A percentile compares a stretch with the other conserved stretches of the same genome.
Evolutionary conservation across 2,888 invertebrate genomes (phyloP).

Genomic region (Priocnemis perturbator): DNA sequence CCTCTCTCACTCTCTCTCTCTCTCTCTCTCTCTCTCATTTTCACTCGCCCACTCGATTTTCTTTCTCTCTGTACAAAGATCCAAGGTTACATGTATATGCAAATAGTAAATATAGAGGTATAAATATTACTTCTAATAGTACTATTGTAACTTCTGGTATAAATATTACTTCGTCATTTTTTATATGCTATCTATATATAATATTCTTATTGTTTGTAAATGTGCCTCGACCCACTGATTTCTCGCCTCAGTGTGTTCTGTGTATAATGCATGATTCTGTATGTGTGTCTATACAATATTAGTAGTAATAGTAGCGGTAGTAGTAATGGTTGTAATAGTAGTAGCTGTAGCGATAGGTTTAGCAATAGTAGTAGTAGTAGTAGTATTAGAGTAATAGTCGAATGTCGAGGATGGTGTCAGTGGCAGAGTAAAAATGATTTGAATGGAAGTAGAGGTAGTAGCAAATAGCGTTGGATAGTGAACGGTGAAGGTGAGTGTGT

Average conservation of each 20-base stretch:
- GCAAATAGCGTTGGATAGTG: too few relatives aligned
- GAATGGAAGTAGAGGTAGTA: too few relatives aligned
- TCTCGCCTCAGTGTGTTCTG: slow-evolving; percentile 16
- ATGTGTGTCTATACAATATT: slow-evolving; percentile 26
- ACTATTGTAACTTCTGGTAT: slow-evolving; percentile 55
- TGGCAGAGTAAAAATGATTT: too few relatives aligned
- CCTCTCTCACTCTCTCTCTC: slow-evolving; percentile 5
- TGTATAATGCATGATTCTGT: slow-evolving; percentile 2
- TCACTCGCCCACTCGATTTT: slow-evolving; percentile 19
- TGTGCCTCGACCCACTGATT: slow-evolving; percentile 36
- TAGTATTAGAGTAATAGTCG: too few relatives aligned
- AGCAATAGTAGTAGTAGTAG: too few relatives aligned
- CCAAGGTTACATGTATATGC: slow-evolving; percentile 24
- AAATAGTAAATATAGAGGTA: slow-evolving; percentile 55
- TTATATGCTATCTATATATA: slow-evolving; percentile 44
- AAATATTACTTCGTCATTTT: slow-evolving; percentile 53
- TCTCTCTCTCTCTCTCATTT: slow-evolving; percentile 7
- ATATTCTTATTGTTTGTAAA: slow-evolving; percentile 31
- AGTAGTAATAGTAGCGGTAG: slow-evolving; percentile 19
- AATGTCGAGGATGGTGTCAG: too few relatives aligned
- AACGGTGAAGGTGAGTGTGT: too few relatives aligned
- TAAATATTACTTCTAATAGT: slow-evolving; percentile 59
- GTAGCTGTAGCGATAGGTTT: too few relatives aligned
- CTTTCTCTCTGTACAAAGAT: too few relatives aligned
- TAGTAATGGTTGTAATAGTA: too few relatives aligned